phyloP scores from a whole-genome alignment of 2,888 invertebrate species.

The Cloeon dipterum region DNA sequence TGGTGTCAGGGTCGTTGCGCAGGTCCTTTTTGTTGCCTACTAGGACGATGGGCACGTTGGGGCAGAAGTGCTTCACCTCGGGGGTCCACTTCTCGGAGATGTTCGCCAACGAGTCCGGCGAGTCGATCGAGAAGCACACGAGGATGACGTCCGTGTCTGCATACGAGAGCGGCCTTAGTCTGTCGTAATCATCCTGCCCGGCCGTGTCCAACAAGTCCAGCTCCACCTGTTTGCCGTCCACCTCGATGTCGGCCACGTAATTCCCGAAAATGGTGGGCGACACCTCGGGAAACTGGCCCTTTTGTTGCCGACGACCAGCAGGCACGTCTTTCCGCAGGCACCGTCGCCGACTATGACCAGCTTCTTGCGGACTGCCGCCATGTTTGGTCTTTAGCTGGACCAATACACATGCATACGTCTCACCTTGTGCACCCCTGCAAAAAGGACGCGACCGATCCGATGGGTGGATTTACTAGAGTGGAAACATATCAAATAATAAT shows the following conservation, averaged over 20 bases:
- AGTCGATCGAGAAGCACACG: constrained; percentile 99
- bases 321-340: constrained; percentile 98
- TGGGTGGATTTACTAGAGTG: no score
- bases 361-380: constrained; percentile 95
- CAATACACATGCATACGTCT: no score
- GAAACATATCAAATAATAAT: no score
- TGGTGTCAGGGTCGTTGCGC: constrained; percentile 80
- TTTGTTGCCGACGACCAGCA: constrained; percentile 96
- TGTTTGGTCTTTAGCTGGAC: no score
- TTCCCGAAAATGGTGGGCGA: constrained; percentile 99
- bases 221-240: constrained; percentile 85
- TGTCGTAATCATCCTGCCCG: constrained; percentile 93
- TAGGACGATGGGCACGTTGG: constrained; percentile 94
- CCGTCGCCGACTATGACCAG: constrained; percentile 96
- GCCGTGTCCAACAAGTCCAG: constrained; percentile 93
- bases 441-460: no score
- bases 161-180: constrained; percentile 84
- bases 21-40: constrained; percentile 96
- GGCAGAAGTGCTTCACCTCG: constrained; percentile 97
- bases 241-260: constrained; percentile 98
- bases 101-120: constrained; percentile 96
- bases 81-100: constrained; percentile 99
- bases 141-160: constrained; percentile 98
- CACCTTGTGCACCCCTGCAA: no score
- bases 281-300: constrained; percentile 98